Percentiles rank a stretch among this genome's conserved stretches.
phyloP scores from a whole-genome alignment of 2,113 vertebrate genomes.

The Anser brachyrhynchus region DNA sequence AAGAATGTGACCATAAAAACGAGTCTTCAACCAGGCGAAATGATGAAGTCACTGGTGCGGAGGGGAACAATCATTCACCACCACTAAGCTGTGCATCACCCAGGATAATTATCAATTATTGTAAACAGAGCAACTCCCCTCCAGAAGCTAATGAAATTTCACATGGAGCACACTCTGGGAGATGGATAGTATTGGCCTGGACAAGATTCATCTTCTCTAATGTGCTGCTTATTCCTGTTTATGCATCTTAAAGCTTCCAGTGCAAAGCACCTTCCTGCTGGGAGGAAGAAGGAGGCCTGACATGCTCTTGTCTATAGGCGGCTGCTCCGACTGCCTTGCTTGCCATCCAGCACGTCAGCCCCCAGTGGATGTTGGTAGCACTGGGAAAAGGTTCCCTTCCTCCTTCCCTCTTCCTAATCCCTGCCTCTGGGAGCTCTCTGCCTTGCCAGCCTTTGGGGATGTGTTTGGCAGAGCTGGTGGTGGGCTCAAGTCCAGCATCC shows the following conservation, averaged over 20 bases:
- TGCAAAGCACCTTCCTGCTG: neutral
- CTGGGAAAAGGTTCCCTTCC: neutral
- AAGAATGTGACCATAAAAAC: neutral
- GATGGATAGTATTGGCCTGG: neutral
- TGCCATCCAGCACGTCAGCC: fast-evolving
- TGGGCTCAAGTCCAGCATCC: neutral
- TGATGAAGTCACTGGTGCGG: neutral
- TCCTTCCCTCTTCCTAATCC: neutral
- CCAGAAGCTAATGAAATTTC: conserved; percentile 21
- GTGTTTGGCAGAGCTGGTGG: neutral
- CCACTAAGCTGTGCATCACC: neutral
- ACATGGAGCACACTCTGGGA: neutral
- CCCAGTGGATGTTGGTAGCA: neutral
- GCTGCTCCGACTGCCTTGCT: fast-evolving
- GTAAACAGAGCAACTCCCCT: neutral
- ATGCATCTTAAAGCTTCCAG: neutral
- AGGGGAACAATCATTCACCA: neutral
- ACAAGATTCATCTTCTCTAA: neutral
- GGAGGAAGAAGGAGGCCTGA: neutral
- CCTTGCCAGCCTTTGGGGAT: neutral
- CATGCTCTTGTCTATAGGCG: fast-evolving
- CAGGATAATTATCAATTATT: conserved; percentile 18
- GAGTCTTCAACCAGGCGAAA: neutral
- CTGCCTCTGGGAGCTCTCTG: neutral
- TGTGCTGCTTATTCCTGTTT: neutral